Conservation (phyloP, 2,888 invertebrate species). For the Dichetophora obliterata region DNA sequence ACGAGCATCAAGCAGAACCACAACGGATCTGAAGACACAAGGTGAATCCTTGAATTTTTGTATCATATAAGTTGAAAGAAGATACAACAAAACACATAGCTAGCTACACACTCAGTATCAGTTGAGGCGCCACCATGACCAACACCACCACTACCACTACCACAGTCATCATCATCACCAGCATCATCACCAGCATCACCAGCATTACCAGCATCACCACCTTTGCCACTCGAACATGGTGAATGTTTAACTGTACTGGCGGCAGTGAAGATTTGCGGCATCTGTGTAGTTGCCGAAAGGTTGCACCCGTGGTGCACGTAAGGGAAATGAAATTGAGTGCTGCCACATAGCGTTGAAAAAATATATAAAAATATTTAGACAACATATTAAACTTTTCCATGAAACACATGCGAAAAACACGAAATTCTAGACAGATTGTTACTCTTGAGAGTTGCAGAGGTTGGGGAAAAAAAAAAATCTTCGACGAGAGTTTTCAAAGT, state of each 20-base stretch:
- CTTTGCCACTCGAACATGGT: background rate
- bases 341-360: background rate
- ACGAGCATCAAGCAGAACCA: background rate
- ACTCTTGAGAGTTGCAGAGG: background rate
- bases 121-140: too few relatives aligned
- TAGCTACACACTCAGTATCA: background rate
- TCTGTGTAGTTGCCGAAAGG: background rate
- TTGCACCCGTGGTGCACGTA: background rate
- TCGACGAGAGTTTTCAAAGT: too few relatives aligned
- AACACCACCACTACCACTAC: too few relatives aligned
- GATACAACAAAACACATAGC: background rate
- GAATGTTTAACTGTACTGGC: background rate
- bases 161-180: background rate
- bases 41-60: conserved; percentile 4
- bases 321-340: conserved; percentile 36
- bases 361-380: background rate
- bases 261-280: too few relatives aligned
- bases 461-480: background rate
- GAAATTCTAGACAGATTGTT: background rate
- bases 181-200: background rate
- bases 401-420: background rate
- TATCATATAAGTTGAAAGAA: background rate
- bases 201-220: background rate
- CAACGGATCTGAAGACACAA: background rate
- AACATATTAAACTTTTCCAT: background rate